These are phyloP conservation scores for Triplophysa bombifrons DNA, from an alignment of 2,797 vertebrate genomes.

Conservation along the genomic window DNA sequence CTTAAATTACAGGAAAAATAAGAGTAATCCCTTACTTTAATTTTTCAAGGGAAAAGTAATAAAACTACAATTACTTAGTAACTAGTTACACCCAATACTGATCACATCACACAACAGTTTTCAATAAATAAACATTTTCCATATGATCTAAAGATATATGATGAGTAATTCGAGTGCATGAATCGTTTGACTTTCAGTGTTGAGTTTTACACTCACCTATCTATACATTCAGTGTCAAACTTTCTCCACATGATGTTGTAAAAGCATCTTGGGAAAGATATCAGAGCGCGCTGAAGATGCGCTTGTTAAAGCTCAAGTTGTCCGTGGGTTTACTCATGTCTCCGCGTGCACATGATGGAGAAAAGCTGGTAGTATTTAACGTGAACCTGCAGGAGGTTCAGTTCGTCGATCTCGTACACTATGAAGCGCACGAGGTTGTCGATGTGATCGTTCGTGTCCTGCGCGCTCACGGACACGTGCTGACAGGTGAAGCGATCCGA, in stretches of 20 bases:
- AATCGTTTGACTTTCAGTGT: too few relatives aligned
- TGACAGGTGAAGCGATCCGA: conserved; percentile 57
- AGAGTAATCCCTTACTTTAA: too few relatives aligned
- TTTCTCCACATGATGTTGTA: conserved; percentile 57
- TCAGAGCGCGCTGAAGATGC: conserved; percentile 74
- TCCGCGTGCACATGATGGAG: conserved; percentile 69
- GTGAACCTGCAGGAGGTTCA: conserved; percentile 70
- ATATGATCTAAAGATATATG: too few relatives aligned
- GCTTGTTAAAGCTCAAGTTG: conserved; percentile 73
- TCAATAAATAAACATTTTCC: too few relatives aligned
- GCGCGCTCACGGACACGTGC: conserved; percentile 47
- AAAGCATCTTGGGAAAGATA: conserved; percentile 74
- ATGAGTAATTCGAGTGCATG: too few relatives aligned
- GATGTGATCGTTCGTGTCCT: background rate
- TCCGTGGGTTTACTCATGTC: conserved; percentile 75
- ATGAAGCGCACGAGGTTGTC: conserved; percentile 53
- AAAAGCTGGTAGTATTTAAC: conserved; percentile 63
- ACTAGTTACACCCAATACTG: too few relatives aligned
- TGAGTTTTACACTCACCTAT: conserved; percentile 24
- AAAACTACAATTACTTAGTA: too few relatives aligned
- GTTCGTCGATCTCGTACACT: conserved; percentile 66
- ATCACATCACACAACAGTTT: too few relatives aligned
- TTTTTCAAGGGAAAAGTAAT: too few relatives aligned
- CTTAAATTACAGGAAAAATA: too few relatives aligned
- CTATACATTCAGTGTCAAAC: conserved; percentile 65